Base-by-base conservation (phyloP, 2,888 invertebrate genomes). In the Zeuzera pyrina region DNA sequence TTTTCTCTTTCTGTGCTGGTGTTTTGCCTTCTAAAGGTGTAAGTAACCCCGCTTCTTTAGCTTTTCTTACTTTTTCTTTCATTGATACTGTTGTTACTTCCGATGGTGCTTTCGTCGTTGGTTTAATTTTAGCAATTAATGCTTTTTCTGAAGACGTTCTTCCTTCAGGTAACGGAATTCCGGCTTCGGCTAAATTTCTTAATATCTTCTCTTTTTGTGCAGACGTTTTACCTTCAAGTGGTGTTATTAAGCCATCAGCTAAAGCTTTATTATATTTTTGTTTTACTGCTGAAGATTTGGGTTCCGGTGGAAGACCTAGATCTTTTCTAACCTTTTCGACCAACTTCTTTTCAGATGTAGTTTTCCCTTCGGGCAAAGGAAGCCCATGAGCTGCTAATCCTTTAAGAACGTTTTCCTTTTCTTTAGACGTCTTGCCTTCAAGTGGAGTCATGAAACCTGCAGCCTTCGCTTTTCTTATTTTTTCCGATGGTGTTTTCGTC, bases 371-470 rank as follows among this genome's bases (percentile, higher is more conserved):
- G 6, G 59, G 57, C 14, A 57, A 15, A 6, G 47, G 44, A 10
- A 28, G 1, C 47, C 45, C 1, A 45, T 34, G 29, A 23, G 35
- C 22, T 15, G 43, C 55, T 32, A 60, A 38, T 1, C 58, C 61
- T 52, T 39, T 59, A 2, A 64, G 33, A 24, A 61, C 63, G 36
- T 49, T 57, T 44, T 64, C 60, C 30, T 55, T 60, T 34, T 60
- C 47, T 12, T 47, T 33, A 8, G 37, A 39, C 11, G 51, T 43
- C 38, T 66, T 67, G 3, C 63, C 57, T 30, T 43, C 32, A 3
- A 66, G 42, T 3, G 64, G 62, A 1, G 63, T 59, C 3, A 60
- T 2, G 35, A 41, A 8, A 33, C 25, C 1, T 36, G 7, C 29
- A 6, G 24, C 24, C 10, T 24, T 24, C n/a, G 24, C 24, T 10